These are phyloP conservation scores for Xerus inauris DNA, from an alignment of 2,113 vertebrate genomes.

Conservation along the genomic window DNA sequence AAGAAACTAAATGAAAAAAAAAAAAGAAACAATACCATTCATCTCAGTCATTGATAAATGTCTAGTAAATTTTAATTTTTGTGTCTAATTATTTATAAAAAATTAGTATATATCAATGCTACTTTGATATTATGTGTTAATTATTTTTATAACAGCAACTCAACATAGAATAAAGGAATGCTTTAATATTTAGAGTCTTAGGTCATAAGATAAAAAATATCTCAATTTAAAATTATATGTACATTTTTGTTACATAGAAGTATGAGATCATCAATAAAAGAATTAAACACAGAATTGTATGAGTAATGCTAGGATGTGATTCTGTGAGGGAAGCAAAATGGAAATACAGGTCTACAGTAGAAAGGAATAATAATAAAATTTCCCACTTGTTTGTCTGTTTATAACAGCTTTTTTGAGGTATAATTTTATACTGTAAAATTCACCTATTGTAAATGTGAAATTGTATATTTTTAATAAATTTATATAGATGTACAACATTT, in stretches of 20 bases:
- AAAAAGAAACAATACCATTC: neutral
- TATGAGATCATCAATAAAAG: neutral
- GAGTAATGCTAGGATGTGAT: neutral
- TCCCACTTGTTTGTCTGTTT: neutral
- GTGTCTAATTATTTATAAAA: conserved; percentile 17
- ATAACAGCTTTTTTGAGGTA: neutral
- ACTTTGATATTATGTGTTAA: neutral
- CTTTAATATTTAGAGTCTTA: conserved; percentile 33
- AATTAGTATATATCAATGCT: neutral
- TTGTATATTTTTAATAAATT: neutral
- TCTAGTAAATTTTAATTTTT: conserved; percentile 7
- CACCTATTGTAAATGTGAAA: neutral
- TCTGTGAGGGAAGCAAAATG: neutral
- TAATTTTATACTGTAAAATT: neutral
- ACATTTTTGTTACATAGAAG: conserved; percentile 29
- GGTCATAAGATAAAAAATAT: neutral
- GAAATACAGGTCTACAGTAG: neutral
- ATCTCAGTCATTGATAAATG: neutral
- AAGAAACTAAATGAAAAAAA: neutral
- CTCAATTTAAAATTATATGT: conserved; percentile 36
- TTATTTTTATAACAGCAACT: neutral
- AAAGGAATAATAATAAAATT: conserved; percentile 1
- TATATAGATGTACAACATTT: neutral
- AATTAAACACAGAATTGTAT: neutral
- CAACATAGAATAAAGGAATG: neutral